Base-by-base conservation (phyloP, 1,140 invertebrate genomes). In the Mactra quadrangularis region DNA sequence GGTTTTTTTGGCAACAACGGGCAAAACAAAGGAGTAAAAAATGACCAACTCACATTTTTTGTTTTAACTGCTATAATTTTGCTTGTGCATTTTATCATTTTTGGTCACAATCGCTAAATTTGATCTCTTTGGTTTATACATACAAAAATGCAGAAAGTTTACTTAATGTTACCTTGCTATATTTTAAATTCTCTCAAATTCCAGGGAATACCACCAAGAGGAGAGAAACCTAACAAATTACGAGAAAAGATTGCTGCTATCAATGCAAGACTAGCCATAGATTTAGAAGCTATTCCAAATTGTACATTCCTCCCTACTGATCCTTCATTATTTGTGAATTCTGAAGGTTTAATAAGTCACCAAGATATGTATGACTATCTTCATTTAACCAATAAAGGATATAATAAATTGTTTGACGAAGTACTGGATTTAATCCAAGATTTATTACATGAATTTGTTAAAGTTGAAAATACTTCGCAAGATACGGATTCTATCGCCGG, bases 321-420 rank as follows among this genome's bases (percentile, higher is more conserved):
- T 89, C 95, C 96, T 88, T 95, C 95, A 31, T 95, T 97, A 86
- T 94, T 97, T 70, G 70, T 93, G 9, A 95, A 96, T 88, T 94
- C 94, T 52, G 96, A 97, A 93, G 96, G 96, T 11, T 95, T 94
- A 29, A 97, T 98, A 74, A 96, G 95, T 90, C 96, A 97, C 90
- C 95, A 95, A 89, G 97, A 98, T 90, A 97, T 98, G 96, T 95
- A 96, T 89, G 97, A 98, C 92, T 98, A 97, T 93, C 94, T 97
- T 35, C 96, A 97, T 90, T 94, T 97, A 41, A 97, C 96, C 2
- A 96, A 96, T 92, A 94, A 95, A 68, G 97, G 96, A 53, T 97
- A 97, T 92, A 94, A 95, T 87, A 97, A 97, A 92, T 79, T 93
- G 4, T 90, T 88, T 72, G 92, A 93, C 55, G 90, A 91, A 0